A percentile compares a stretch with the other conserved stretches of the same genome.
phyloP scores from a whole-genome alignment of 2,888 invertebrate genomes.

The Drosophila pullipes region DNA sequence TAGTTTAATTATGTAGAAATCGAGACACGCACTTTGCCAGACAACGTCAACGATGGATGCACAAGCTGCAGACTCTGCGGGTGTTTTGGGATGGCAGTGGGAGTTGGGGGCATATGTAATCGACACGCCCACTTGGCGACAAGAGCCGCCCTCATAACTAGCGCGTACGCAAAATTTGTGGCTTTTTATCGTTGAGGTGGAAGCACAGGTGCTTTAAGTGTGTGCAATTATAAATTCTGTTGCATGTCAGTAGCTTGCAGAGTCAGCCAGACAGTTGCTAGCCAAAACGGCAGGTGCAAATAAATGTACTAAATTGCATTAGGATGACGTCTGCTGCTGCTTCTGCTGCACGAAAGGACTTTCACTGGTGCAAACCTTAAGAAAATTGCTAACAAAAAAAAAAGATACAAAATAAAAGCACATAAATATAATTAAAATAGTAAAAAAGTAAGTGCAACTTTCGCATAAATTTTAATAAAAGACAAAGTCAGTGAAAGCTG shows the following conservation, averaged over 20 bases:
- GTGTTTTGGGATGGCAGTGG: background rate
- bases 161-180: conserved; percentile 59
- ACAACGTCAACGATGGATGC: conserved; percentile 51
- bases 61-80: conserved; percentile 19
- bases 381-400: conserved; percentile 8
- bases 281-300: conserved; percentile 61
- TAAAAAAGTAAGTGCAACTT: conserved; percentile 44
- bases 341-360: conserved; percentile 9
- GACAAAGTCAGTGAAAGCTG: conserved; percentile 60
- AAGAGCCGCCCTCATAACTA: conserved; percentile 53
- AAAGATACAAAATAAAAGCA: background rate
- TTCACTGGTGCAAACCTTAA: conserved; percentile 22
- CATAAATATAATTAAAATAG: conserved; percentile 20
- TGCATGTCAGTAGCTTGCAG: conserved; percentile 65
- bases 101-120: conserved; percentile 27
- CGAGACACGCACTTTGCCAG: conserved; percentile 79
- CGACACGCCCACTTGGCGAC: conserved; percentile 69
- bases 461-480: conserved; percentile 74
- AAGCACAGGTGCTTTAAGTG: conserved; percentile 24
- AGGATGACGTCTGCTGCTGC: conserved; percentile 26
- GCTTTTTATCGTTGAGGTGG: conserved; percentile 32
- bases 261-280: conserved; percentile 9
- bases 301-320: conserved; percentile 67
- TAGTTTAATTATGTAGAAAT: conserved; percentile 80
- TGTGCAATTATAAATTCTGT: conserved; percentile 73